A percentile compares a stretch with the other conserved stretches of the same genome.
Evolutionary conservation across 2,113 vertebrate genomes (phyloP).

Genomic region (Eonycteris spelaea): DNA sequence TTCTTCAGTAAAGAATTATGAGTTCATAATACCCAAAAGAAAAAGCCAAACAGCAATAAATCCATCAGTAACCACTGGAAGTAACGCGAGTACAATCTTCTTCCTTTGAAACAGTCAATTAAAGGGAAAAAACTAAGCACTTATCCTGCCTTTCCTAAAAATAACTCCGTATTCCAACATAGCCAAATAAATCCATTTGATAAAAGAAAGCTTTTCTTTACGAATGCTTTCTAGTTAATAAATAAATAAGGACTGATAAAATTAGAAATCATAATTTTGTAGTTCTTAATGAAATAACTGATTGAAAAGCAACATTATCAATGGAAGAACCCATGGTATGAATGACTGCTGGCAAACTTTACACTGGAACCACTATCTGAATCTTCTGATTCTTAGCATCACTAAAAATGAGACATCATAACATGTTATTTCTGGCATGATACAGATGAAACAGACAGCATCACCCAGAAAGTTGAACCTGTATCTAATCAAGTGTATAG

Average conservation of each 20-base stretch:
- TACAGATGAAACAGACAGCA: not conserved
- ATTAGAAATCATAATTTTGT: not conserved
- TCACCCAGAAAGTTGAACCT: not conserved
- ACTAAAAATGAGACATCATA: not conserved
- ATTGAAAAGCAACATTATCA: not conserved
- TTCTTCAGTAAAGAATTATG: not conserved
- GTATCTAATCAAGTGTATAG: not conserved
- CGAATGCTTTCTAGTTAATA: not conserved
- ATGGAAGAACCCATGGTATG: not conserved
- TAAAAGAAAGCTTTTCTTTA: not conserved
- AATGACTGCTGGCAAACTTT: not conserved
- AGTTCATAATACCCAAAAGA: not conserved
- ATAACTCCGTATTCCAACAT: constrained; percentile 8
- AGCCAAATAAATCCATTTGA: not conserved
- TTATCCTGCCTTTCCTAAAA: constrained; percentile 24
- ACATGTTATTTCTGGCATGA: not conserved
- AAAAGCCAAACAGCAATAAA: not conserved
- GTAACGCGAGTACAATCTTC: not conserved
- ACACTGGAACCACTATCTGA: not conserved
- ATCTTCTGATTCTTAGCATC: not conserved
- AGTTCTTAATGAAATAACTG: not conserved
- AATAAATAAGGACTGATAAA: not conserved
- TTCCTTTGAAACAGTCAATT: not conserved
- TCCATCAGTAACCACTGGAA: not conserved
- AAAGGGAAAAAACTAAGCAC: constrained; percentile 18